A percentile compares a stretch with the other conserved stretches of the same genome.
These are phyloP conservation scores for Etheostoma spectabile DNA, from an alignment of 2,113 vertebrate genomes.

Conservation along the genomic window DNA sequence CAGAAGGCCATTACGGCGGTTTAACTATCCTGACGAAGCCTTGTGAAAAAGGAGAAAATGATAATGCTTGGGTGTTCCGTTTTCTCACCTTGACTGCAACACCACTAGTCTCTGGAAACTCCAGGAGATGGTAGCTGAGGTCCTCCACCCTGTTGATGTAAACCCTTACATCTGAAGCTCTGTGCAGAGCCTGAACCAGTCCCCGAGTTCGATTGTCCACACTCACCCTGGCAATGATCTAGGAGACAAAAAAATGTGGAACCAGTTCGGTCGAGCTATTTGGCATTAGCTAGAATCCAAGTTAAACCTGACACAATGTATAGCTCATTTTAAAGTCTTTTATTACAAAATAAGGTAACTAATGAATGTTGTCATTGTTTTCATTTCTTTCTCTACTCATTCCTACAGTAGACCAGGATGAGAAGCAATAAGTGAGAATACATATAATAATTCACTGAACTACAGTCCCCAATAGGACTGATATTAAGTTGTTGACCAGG, in stretches of 20 bases:
- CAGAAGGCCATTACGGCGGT: conserved; percentile 8
- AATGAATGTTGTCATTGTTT: neutral
- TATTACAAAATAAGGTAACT: neutral
- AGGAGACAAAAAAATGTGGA: conserved; percentile 20
- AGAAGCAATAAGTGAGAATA: too few relatives aligned
- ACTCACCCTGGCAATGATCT: conserved; percentile 98
- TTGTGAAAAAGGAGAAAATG: neutral
- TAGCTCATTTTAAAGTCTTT: neutral
- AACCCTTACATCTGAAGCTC: conserved; percentile 89
- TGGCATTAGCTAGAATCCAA: neutral
- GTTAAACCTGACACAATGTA: neutral
- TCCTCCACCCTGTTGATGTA: conserved; percentile 96
- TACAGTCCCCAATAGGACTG: neutral
- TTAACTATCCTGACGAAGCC: conserved; percentile 5
- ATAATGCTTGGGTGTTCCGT: neutral
- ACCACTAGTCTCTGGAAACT: conserved; percentile 94
- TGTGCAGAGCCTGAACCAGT: conserved; percentile 91
- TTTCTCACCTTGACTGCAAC: conserved; percentile 92
- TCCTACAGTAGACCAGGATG: neutral
- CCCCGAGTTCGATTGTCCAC: conserved; percentile 96
- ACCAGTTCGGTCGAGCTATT: neutral
- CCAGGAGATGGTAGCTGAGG: conserved; percentile 93
- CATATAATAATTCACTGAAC: neutral
- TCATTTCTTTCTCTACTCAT: neutral
- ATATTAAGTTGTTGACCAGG: neutral